A percentile compares a stretch with the other conserved stretches of the same genome.
Conservation (phyloP, 2,888 invertebrate species). For the Laothoe populi region DNA sequence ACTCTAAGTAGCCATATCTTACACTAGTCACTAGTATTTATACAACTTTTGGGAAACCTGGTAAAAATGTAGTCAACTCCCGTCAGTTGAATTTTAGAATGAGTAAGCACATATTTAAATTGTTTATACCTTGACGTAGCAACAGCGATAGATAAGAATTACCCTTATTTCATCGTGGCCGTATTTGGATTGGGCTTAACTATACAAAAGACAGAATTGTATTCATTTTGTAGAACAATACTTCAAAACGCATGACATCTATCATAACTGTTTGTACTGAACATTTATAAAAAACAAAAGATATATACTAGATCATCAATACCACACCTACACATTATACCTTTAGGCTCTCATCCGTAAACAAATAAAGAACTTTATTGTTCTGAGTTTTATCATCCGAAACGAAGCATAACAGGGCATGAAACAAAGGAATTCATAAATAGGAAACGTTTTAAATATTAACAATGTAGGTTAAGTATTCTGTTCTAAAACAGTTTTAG, state of each 20-base stretch:
- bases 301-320: conserved; percentile 2
- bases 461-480: background rate
- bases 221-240: background rate
- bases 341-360: conserved; percentile 56
- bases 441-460: background rate
- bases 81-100: too few relatives aligned
- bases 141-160: too few relatives aligned
- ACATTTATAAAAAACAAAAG: conserved; percentile 15
- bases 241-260: background rate
- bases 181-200: too few relatives aligned
- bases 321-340: conserved; percentile 44
- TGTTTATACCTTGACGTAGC: too few relatives aligned
- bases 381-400: conserved; percentile 60
- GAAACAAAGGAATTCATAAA: conserved; percentile 46
- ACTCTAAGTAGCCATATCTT: too few relatives aligned
- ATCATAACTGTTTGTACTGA: background rate
- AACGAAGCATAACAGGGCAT: conserved; percentile 56
- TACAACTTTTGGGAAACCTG: too few relatives aligned
- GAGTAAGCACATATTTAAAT: too few relatives aligned
- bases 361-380: conserved; percentile 70
- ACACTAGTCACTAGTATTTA: too few relatives aligned
- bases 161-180: too few relatives aligned
- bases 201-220: background rate
- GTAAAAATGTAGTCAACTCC: too few relatives aligned
- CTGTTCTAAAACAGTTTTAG: background rate